A percentile compares a stretch with the other conserved stretches of the same genome.
Evolutionary conservation across 2,113 vertebrate genomes (phyloP).

Genomic region (Narcine bancroftii): DNA sequence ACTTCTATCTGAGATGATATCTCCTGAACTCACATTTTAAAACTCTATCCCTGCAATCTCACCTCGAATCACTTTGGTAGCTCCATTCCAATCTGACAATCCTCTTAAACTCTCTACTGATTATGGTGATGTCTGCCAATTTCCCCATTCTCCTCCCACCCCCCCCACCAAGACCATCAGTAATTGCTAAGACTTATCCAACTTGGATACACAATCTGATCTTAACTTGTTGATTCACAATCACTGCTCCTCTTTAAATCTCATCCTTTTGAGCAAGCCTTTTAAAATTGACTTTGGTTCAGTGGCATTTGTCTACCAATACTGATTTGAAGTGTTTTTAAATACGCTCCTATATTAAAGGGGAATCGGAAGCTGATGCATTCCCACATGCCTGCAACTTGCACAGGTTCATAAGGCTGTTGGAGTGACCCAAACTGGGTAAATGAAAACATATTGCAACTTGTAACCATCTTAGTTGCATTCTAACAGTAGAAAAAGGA

Average conservation of each 20-base stretch:
- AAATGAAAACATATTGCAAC: too few relatives aligned
- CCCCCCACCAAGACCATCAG: neutral
- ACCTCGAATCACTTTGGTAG: neutral
- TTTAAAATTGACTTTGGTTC: neutral
- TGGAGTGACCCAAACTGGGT: too few relatives aligned
- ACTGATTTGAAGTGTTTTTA: neutral
- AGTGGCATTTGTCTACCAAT: neutral
- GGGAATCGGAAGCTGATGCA: too few relatives aligned
- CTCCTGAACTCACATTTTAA: neutral
- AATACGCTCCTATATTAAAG: neutral
- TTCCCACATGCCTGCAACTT: too few relatives aligned
- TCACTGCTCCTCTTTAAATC: neutral
- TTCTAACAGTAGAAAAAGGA: too few relatives aligned
- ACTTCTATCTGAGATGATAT: neutral
- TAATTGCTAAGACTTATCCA: neutral
- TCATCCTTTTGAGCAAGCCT: neutral
- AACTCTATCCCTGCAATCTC: neutral
- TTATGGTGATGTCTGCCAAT: too few relatives aligned
- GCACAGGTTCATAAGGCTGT: too few relatives aligned
- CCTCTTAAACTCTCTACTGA: neutral
- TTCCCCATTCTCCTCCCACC: too few relatives aligned
- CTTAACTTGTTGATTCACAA: neutral
- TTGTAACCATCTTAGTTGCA: too few relatives aligned
- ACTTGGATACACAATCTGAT: neutral
- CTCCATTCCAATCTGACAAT: neutral